Base-by-base conservation (phyloP, 2,888 invertebrate species). In the Eilema sororculum region DNA sequence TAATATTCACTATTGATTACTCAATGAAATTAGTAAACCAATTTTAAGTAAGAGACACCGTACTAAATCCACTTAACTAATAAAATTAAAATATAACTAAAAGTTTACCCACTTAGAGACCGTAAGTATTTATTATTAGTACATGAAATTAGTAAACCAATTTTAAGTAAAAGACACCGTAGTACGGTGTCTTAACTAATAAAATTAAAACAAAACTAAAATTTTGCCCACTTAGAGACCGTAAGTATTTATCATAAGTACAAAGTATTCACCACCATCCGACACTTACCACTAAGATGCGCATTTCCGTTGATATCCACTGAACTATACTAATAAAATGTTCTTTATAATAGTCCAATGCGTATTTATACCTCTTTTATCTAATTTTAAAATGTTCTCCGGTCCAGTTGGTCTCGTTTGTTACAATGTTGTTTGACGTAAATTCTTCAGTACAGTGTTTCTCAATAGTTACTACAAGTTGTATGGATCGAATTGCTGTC, bases 301-400 rank as follows among this genome's bases (percentile, higher is more conserved):
- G 91, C 95, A 95, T 95, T 91, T 90, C 86, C 85, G 91, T 90
- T 88, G 86, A 87, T 84, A 86, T 89, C 89, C 84, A 86, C 86
- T 87, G 89, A 83, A 85, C 84, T 85, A 86, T 84, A 87, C 88
- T 81, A 88, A 85, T 86, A 87, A 90, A 94, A 91, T 95, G 94
- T 91, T 90, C 81, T 89, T 84, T 87, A 84, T 87, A 84, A 85
- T 88, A 85, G 84, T 86, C 84, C 86, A 86, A 87, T 85, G 87
- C 89, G 89, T 94, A 92, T 95, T 91, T 95, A 94, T 95, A 95
- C 91, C 89, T 89, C 93, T 92, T 93, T 93, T 89, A 87, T 88
- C 87, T 88, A 88, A 90, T 90, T 91, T 90, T 85, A 90, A 87
- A 88, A 88, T 86, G 89, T 87, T 87, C 88, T 85, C 85, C 86